Evolutionary conservation across 2,888 invertebrate genomes (phyloP).

Genomic region (Limenitis camilla): DNA sequence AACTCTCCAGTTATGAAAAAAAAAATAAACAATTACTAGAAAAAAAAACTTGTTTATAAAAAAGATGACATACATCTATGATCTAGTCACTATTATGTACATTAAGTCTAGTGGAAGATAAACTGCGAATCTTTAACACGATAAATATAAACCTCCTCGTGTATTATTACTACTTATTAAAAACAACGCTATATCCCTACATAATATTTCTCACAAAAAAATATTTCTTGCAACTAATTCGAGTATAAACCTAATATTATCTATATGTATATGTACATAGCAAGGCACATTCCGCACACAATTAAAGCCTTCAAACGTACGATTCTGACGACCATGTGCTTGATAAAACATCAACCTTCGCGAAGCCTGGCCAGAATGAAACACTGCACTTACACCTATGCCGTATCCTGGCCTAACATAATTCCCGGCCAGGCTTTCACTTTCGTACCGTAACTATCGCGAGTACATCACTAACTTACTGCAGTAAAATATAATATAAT

Average conservation of each 20-base stretch:
- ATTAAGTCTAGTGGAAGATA: slow-evolving; percentile 71
- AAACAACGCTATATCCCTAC: slow-evolving; percentile 66
- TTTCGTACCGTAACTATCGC: slow-evolving; percentile 40
- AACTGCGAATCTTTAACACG: slow-evolving; percentile 74
- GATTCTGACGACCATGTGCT: slow-evolving; percentile 61
- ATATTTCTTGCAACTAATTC: slow-evolving; percentile 73
- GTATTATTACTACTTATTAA: slow-evolving; percentile 57
- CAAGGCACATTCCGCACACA: slow-evolving; percentile 76
- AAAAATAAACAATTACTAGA: slow-evolving; percentile 69
- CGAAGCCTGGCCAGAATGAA: slow-evolving; percentile 40
- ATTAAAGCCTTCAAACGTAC: slow-evolving; percentile 64
- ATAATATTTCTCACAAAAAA: slow-evolving; percentile 69
- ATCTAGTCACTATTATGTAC: slow-evolving; percentile 65
- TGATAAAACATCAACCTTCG: slow-evolving; percentile 65
- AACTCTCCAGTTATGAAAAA: slow-evolving; percentile 66
- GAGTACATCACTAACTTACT: slow-evolving; percentile 66
- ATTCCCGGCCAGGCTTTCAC: slow-evolving; percentile 26
- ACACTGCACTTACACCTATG: slow-evolving; percentile 14
- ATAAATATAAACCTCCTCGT: slow-evolving; percentile 58
- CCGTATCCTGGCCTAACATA: slow-evolving; percentile 13
- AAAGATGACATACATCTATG: slow-evolving; percentile 60
- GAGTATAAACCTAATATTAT: slow-evolving; percentile 70
- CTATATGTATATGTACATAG: slow-evolving; percentile 64
- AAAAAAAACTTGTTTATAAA: slow-evolving; percentile 58
- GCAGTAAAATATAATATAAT: slow-evolving; percentile 58